These are phyloP conservation scores for Macaria notata DNA, from an alignment of 2,888 invertebrate species.

Conservation along the genomic window DNA sequence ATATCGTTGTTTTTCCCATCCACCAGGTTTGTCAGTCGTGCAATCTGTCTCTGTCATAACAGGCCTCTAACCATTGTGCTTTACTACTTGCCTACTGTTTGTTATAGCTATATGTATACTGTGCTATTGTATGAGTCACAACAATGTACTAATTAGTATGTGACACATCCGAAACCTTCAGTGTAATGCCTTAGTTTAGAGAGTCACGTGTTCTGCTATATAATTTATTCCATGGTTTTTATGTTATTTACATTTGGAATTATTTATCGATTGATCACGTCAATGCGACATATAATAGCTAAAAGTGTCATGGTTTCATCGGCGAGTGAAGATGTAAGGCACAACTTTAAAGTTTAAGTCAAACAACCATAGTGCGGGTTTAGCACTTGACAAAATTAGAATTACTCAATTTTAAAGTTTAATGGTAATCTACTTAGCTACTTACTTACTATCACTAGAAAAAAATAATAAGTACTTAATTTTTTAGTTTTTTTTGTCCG, in stretches of 20 bases:
- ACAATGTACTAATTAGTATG: slow-evolving; percentile 39
- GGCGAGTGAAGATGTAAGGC: no score
- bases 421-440: no score
- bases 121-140: slow-evolving; percentile 41
- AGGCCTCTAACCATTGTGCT: slow-evolving; percentile 24
- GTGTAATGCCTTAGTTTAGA: slow-evolving; percentile 31
- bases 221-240: slow-evolving; percentile 1
- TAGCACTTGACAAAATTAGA: no score
- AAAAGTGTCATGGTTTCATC: no score
- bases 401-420: no score
- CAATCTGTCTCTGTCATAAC: slow-evolving; percentile 48
- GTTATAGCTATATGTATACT: neutral
- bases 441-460: no score
- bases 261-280: no score
- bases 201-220: slow-evolving; percentile 5
- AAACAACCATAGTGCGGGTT: no score
- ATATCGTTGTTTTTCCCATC: slow-evolving; percentile 35
- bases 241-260: neutral
- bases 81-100: neutral
- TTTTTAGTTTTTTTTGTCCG: no score
- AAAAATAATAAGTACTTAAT: no score
- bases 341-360: no score
- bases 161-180: slow-evolving; percentile 52
- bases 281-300: no score
- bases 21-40: slow-evolving; percentile 26